These are phyloP conservation scores for Girardinichthys multiradiatus DNA, from an alignment of 2,113 vertebrate genomes.

Conservation along the genomic window DNA sequence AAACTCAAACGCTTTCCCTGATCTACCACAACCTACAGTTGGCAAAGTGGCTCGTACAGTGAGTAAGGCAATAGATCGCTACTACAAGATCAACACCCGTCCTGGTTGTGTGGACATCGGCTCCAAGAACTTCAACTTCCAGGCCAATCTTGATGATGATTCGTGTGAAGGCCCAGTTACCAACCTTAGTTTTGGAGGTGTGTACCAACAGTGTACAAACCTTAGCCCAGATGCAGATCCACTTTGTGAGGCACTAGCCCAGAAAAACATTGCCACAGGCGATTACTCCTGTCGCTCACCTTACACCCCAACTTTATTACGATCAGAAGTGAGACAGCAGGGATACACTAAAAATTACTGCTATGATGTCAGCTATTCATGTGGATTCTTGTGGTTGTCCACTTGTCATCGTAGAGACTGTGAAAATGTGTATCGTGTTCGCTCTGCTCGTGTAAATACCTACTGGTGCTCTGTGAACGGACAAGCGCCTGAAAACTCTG, in stretches of 20 bases:
- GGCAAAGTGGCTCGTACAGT: constrained; percentile 77
- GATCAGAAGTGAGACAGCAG: constrained; percentile 80
- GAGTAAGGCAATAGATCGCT: constrained; percentile 79
- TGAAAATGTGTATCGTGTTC: constrained; percentile 78
- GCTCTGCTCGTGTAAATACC: constrained; percentile 76
- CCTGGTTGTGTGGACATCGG: constrained; percentile 83
- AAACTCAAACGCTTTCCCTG: constrained; percentile 77
- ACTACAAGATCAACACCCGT: constrained; percentile 87
- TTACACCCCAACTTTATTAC: constrained; percentile 78
- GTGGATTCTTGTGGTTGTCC: constrained; percentile 7
- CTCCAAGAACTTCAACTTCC: constrained; percentile 90
- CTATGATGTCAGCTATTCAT: constrained; percentile 19
- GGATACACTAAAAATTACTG: constrained; percentile 84
- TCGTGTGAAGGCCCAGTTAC: constrained; percentile 82
- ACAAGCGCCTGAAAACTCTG: constrained; percentile 50
- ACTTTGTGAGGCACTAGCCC: constrained; percentile 79
- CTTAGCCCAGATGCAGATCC: constrained; percentile 48
- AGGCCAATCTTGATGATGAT: constrained; percentile 87
- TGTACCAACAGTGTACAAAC: constrained; percentile 82
- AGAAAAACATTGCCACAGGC: constrained; percentile 87
- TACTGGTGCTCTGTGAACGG: constrained; percentile 83
- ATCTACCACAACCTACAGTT: constrained; percentile 83
- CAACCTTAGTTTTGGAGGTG: constrained; percentile 90
- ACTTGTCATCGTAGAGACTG: constrained; percentile 56
- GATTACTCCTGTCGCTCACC: constrained; percentile 77